A percentile compares a stretch with the other conserved stretches of the same genome.
phyloP scores from a whole-genome alignment of 1,140 invertebrate genomes.

The Triops cancriformis region DNA sequence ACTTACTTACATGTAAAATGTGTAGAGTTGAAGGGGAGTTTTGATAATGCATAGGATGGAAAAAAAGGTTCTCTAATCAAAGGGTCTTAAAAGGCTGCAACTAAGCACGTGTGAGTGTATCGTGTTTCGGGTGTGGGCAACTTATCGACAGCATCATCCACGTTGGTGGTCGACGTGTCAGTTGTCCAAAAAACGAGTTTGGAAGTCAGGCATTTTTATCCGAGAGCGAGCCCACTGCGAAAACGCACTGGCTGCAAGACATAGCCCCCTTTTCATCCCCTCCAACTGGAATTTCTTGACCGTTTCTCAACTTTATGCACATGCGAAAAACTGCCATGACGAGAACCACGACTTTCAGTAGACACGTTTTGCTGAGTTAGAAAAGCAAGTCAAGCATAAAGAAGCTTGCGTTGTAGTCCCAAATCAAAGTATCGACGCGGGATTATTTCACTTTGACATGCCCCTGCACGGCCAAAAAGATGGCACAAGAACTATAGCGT shows the following conservation, averaged over 20 bases:
- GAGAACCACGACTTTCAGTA: no score
- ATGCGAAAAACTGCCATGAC: no score
- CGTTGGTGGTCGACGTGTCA: slow-evolving; percentile 3
- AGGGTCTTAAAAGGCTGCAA: slow-evolving; percentile 1
- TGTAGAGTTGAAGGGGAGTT: background rate
- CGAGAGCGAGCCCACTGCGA: background rate
- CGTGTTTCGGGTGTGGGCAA: slow-evolving; percentile 12
- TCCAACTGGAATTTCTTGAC: no score
- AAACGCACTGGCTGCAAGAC: no score
- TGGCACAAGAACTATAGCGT: background rate
- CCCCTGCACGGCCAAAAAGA: background rate
- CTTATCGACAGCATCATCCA: slow-evolving; percentile 8
- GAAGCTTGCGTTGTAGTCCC: no score
- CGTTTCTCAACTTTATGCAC: no score
- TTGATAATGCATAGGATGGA: background rate
- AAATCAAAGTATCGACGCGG: no score
- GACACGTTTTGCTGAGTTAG: no score
- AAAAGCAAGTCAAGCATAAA: no score
- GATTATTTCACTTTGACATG: background rate
- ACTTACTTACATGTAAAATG: no score
- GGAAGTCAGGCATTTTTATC: slow-evolving; percentile 1
- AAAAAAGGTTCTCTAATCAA: background rate
- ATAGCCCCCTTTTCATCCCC: no score
- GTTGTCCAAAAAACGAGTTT: slow-evolving; percentile 10
- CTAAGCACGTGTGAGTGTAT: slow-evolving; percentile 13